These are phyloP conservation scores for Sesia apiformis DNA, from an alignment of 2,888 invertebrate genomes.

Conservation along the genomic window DNA sequence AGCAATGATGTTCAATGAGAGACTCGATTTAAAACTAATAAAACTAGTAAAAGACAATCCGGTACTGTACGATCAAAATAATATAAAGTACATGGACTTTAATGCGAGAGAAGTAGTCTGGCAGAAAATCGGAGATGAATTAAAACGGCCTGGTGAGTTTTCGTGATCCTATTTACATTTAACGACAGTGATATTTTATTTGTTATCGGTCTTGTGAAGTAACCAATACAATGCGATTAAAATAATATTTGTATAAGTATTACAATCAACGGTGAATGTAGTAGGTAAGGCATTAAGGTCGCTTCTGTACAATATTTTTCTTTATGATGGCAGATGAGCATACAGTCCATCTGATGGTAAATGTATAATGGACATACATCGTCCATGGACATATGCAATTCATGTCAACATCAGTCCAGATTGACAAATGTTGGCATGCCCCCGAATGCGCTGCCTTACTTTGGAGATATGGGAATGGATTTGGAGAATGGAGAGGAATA, in stretches of 20 bases:
- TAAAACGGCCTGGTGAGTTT: conserved; percentile 50
- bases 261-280: background rate
- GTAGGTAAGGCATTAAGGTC: too few species aligned
- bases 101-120: conserved; percentile 59
- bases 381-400: too few species aligned
- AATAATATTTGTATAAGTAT: background rate
- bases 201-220: background rate
- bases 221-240: background rate
- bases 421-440: too few species aligned
- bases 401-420: too few species aligned
- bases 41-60: conserved; percentile 42
- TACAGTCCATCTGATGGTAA: too few species aligned
- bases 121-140: conserved; percentile 62
- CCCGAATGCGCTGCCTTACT: too few species aligned
- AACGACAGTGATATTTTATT: background rate
- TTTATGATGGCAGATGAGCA: too few species aligned
- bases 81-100: conserved; percentile 57
- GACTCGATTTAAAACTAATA: conserved; percentile 44
- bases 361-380: too few species aligned
- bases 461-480: too few species aligned
- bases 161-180: background rate
- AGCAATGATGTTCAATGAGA: conserved; percentile 30
- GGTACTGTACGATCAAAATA: conserved; percentile 47
- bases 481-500: too few species aligned
- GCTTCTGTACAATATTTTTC: too few species aligned